A percentile compares a stretch with the other conserved stretches of the same genome.
Conservation (phyloP, 2,888 invertebrate species). For the Drosophila yooni region DNA sequence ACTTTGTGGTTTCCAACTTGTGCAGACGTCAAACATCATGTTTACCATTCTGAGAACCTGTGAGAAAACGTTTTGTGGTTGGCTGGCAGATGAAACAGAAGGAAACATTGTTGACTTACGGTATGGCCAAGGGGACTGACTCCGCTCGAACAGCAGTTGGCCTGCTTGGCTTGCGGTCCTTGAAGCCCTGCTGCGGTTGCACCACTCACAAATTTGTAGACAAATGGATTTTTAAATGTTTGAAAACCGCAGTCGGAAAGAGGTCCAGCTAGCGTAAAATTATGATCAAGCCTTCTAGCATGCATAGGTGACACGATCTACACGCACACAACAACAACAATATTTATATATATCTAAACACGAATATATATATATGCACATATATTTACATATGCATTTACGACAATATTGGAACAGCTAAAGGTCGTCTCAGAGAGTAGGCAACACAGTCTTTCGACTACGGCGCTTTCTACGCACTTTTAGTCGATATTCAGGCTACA, state of each 20-base stretch:
- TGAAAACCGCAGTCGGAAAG: conserved; percentile 46
- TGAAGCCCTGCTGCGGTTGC: conserved; percentile 40
- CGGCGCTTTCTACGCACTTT: not conserved
- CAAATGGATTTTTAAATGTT: conserved; percentile 75
- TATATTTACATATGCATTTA: not conserved
- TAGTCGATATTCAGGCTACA: conserved; percentile 8
- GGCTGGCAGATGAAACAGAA: conserved; percentile 15
- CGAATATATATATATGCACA: not conserved
- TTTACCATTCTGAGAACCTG: conserved; percentile 4
- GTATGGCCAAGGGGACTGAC: conserved; percentile 19
- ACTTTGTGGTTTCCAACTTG: conserved; percentile 3
- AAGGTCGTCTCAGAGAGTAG: not conserved
- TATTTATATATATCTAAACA: not conserved
- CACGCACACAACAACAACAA: not conserved
- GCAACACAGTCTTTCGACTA: not conserved
- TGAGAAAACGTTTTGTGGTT: conserved; percentile 58
- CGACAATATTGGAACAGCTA: not conserved
- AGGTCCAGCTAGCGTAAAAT: conserved; percentile 56
- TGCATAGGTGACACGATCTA: conserved; percentile 34
- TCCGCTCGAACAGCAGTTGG: conserved; percentile 48
- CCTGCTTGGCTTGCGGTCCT: conserved; percentile 29
- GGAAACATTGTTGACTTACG: conserved; percentile 10
- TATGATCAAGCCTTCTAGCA: conserved; percentile 44
- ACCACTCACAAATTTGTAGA: conserved; percentile 9
- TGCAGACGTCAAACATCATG: not conserved